Conservation (phyloP, 30 jellyfish, hydroid and myxozoan genomes). For the Nemopilema nomurai region DNA sequence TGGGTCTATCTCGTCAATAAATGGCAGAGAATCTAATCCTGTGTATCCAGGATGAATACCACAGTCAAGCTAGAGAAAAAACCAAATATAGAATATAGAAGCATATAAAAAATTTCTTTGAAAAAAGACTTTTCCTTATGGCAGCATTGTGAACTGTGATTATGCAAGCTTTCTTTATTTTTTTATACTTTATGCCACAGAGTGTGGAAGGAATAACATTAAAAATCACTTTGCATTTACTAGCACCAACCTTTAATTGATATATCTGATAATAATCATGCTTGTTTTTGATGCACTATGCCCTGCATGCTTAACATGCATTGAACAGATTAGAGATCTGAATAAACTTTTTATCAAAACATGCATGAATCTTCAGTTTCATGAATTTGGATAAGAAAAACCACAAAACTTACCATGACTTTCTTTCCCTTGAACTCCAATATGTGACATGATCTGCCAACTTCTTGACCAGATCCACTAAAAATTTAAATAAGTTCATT, state of each 20-base stretch:
- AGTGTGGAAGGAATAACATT: too few species aligned
- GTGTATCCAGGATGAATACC: conserved; percentile 99
- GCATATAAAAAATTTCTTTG: too few species aligned
- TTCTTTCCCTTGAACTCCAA: conserved; percentile 96
- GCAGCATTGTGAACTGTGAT: too few species aligned
- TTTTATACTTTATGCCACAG: too few species aligned
- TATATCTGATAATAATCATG: too few species aligned
- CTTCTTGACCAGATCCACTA: conserved; percentile 99
- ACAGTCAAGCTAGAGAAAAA: conserved; percentile 78
- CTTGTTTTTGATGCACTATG: too few species aligned
- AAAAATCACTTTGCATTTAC: too few species aligned
- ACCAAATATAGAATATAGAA: not conserved
- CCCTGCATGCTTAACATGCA: not conserved
- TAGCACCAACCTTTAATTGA: too few species aligned
- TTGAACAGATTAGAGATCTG: not conserved
- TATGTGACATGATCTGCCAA: conserved; percentile 98
- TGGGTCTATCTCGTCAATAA: conserved; percentile 98
- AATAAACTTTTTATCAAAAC: too few species aligned
- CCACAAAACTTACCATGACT: conserved; percentile 59
- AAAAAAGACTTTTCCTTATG: not conserved
- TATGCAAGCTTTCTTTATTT: too few species aligned
- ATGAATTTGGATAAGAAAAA: not conserved
- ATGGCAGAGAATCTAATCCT: conserved; percentile 96
- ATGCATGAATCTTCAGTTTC: too few species aligned
- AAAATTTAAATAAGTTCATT: not conserved